Conservation (phyloP, 2,113 vertebrate species). For the Phasianus colchicus region DNA sequence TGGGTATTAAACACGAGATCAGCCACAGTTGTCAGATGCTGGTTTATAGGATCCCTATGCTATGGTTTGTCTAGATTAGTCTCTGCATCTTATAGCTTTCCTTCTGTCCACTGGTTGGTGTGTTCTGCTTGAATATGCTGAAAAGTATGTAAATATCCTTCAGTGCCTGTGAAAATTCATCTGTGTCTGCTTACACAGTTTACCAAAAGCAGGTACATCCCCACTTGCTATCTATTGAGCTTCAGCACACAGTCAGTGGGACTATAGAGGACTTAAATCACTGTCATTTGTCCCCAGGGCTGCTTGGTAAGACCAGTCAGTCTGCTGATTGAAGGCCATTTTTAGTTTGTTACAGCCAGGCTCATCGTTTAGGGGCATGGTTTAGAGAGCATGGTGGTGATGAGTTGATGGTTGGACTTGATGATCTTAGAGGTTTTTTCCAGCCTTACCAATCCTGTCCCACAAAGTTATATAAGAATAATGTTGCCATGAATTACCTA, state of each 20-base stretch:
- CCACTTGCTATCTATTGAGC: background rate
- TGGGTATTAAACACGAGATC: background rate
- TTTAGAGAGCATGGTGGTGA: too few species aligned
- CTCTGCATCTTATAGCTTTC: rapidly evolving
- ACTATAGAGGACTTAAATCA: background rate
- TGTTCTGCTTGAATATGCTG: background rate
- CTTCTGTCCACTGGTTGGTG: background rate
- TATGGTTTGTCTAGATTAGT: background rate
- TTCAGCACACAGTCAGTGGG: background rate
- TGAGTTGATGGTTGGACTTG: too few species aligned
- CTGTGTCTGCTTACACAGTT: background rate
- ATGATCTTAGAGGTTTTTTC: too few species aligned
- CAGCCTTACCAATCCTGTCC: too few species aligned
- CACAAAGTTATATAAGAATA: background rate
- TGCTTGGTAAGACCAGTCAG: background rate
- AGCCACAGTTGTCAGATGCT: background rate
- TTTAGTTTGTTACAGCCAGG: background rate
- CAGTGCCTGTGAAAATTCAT: background rate
- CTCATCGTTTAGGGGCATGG: background rate
- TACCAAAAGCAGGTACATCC: background rate
- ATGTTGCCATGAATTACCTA: background rate
- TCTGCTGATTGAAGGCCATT: background rate
- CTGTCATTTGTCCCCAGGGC: background rate
- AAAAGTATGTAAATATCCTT: background rate
- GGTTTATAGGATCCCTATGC: background rate